phyloP scores from a whole-genome alignment of 30 jellyfish, hydroid and myxozoan species.

The Turritopsis rubra region DNA sequence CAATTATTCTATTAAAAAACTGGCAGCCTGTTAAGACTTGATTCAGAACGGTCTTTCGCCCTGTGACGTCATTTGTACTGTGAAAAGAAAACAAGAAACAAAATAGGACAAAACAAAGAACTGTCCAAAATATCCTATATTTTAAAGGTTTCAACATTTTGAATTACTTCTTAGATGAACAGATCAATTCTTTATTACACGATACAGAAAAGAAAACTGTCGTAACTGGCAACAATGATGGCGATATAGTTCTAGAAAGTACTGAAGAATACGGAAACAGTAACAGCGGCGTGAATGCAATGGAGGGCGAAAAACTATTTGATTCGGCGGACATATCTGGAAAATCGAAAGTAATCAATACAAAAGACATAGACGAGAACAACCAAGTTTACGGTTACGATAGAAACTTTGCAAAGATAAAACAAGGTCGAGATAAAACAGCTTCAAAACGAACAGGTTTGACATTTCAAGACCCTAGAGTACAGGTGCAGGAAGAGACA shows the following conservation, averaged over 20 bases:
- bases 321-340: constrained; percentile 38
- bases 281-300: constrained; percentile 53
- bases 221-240: constrained; percentile 80
- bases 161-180: constrained; percentile 46
- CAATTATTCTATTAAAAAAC: too few relatives aligned
- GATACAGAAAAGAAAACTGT: constrained; percentile 85
- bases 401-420: constrained; percentile 74
- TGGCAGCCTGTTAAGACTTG: too few relatives aligned
- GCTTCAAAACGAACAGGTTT: constrained; percentile 88
- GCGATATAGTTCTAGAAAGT: constrained; percentile 59
- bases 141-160: background rate
- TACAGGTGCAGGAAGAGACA: constrained; percentile 98
- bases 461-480: constrained; percentile 94
- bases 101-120: background rate
- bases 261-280: constrained; percentile 71
- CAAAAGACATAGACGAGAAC: constrained; percentile 67
- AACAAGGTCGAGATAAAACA: constrained; percentile 41
- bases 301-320: constrained; percentile 33
- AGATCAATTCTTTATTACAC: constrained; percentile 57
- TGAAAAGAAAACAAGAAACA: too few relatives aligned
- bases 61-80: too few relatives aligned
- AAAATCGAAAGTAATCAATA: constrained; percentile 24
- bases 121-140: background rate
- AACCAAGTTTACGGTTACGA: constrained; percentile 93
- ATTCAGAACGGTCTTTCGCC: too few relatives aligned